Base-by-base conservation (phyloP, 2,888 invertebrate species). In the Tupiocoris notatus region DNA sequence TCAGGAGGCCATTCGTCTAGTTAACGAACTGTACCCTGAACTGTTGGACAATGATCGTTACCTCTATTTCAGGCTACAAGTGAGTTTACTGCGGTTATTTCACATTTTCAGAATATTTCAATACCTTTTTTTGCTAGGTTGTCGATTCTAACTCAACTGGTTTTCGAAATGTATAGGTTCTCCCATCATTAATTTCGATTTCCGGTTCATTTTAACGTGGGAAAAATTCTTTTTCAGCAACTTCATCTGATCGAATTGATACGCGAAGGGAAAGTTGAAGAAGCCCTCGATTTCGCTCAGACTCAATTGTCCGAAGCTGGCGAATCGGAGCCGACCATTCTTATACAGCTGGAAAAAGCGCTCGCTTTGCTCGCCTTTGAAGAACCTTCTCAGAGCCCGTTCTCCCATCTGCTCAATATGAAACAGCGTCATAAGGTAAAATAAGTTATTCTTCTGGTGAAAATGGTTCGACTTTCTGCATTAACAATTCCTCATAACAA, bases 341-440 rank as follows among this genome's bases (percentile, higher is more conserved):
- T 89, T 59, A 86, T 88, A 18, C 97, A 98, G 85, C 85, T 98
- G 76, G 98, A 98, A 84, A 87, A 97, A 78, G 98, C 98, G 0
- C 86, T 99, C 73, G 97, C 98, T 0, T 86, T 99, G 73, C 85
- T 99, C 18, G 98, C 98, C 3, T 99, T 99, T 85, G 98, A 98
- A 78, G 95, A 98, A 82, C 98, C 98, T 0, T 91, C 94, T 81
- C 91, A 90, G 75, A 96, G 96, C 80, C 98, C 98, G 0, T 99
- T 98, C 85, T 93, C 95, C 18, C 96, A 98, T 84, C 87, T 99
- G 57, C 86, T 99, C 77, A 91, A 96, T 81, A 92, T 95, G 16
- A 93, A 96, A 12, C 97, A 98, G 83, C 88, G 98, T 82, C 97
- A 98, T 85, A 95, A 95, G 88, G 94, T 92, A n/a, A n/a, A n/a